Conservation (phyloP, 2,113 vertebrate genomes). For the Microcebus tavaratra region DNA sequence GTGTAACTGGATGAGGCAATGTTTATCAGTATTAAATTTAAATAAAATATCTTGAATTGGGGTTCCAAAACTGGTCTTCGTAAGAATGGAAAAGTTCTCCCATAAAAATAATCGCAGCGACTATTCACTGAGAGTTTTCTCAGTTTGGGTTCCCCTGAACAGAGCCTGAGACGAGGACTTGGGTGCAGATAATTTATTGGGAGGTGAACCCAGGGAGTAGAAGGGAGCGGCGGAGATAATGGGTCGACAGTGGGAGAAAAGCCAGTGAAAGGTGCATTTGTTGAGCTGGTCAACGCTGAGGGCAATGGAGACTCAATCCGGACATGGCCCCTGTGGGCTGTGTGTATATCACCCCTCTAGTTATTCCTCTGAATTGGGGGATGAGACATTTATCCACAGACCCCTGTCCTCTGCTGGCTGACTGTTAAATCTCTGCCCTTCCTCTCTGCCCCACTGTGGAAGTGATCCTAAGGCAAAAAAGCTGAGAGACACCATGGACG, state of each 20-base stretch:
- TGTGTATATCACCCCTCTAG: background rate
- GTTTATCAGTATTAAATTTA: background rate
- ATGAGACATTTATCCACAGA: background rate
- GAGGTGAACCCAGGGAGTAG: background rate
- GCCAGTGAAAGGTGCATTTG: background rate
- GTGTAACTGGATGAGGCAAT: background rate
- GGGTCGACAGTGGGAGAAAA: background rate
- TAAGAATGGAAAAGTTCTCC: background rate
- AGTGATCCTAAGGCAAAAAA: background rate
- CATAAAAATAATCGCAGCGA: background rate
- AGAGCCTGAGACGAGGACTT: background rate
- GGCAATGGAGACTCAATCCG: background rate
- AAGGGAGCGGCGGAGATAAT: background rate
- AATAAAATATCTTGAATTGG: slow-evolving; percentile 18
- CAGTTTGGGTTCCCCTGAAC: background rate
- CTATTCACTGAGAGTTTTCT: background rate
- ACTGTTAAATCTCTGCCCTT: background rate
- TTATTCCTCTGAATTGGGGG: background rate
- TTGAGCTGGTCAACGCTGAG: background rate
- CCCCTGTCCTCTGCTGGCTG: background rate
- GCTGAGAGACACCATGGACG: background rate
- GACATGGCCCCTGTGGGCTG: background rate
- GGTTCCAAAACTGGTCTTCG: background rate
- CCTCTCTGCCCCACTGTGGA: background rate
- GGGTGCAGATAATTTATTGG: background rate